Base-by-base conservation (phyloP, 2,888 invertebrate species). In the Spicauda simplicius region DNA sequence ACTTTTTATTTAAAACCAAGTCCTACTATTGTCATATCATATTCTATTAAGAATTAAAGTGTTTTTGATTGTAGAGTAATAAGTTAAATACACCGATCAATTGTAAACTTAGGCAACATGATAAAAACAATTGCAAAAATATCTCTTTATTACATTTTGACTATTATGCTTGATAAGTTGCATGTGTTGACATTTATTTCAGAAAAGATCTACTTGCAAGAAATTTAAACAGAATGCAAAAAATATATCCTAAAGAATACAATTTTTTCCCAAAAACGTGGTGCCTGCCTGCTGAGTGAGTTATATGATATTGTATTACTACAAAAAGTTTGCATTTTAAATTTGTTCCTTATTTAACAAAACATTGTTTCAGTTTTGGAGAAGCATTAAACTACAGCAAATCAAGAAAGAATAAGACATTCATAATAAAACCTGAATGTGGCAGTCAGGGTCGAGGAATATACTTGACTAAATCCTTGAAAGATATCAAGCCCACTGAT, bases 221-320 rank as follows among this genome's bases (percentile, higher is more conserved):
- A 68, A 98, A 98, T 88, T 94, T 98, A 70, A 98, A 97, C 84
- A 94, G 98, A 74, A 98, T 98, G 98, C 94, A 96, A 70, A 96
- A 97, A 86, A 91, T 97, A 66, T 98, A 97, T 86, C 97, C 98
- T 0, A 96, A 96, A 76, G 98, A 98, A 72, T 98, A 98, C 85
- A 97, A 96, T 81, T 97, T 98, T 83, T 98, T 97, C 84, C 98
- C 98, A 0, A 97, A 97, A 91, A 97, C 98, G 10, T 98, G 98
- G 98, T 97, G 97, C 85, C 94, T 98, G 73, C 98, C 98, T 30
- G 97, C 97, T 19, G 98, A 98, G 97, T 97, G 91, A 95, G 95
- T 93, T 37, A 41, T 63, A 3, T 25, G 0, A 6, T 12, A 3
- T 41, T 1, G 3, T 14, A 4, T 11, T 14, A 41, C 41, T 41